Conservation (phyloP, 2,797 vertebrate species). For the Tarsius wallacei region DNA sequence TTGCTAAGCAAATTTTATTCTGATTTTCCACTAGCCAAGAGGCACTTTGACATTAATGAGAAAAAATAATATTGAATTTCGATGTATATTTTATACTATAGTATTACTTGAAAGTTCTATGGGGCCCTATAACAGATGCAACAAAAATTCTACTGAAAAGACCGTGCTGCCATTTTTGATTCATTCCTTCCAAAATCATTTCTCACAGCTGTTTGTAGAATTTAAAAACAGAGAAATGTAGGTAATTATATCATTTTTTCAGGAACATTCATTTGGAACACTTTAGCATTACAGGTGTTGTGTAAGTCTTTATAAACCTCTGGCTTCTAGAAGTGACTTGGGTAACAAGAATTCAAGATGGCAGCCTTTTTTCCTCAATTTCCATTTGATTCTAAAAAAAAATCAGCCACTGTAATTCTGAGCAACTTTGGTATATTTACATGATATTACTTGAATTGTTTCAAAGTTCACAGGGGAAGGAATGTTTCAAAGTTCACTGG, state of each 20-base stretch:
- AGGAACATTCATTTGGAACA: slow-evolving; percentile 41
- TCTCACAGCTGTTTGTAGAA: slow-evolving; percentile 41
- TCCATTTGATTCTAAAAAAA: slow-evolving; percentile 45
- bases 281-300: not conserved
- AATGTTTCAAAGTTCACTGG: not conserved
- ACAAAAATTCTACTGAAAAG: slow-evolving; percentile 17
- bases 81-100: slow-evolving; percentile 38
- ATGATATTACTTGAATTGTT: not conserved
- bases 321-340: slow-evolving; percentile 29
- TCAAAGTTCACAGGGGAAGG: not conserved
- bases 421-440: not conserved
- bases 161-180: slow-evolving; percentile 18
- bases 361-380: slow-evolving; percentile 56
- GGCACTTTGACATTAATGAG: slow-evolving; percentile 51
- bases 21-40: slow-evolving; percentile 52
- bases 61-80: not conserved
- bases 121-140: not conserved
- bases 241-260: slow-evolving; percentile 42
- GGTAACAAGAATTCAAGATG: slow-evolving; percentile 80
- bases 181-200: not conserved
- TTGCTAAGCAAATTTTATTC: slow-evolving; percentile 53
- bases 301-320: slow-evolving; percentile 32
- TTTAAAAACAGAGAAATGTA: slow-evolving; percentile 57
- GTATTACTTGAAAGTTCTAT: not conserved
- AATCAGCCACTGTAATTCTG: not conserved